A percentile compares a stretch with the other conserved stretches of the same genome.
Evolutionary conservation across 37 sponge, comb jelly and placozoan species (phyloP).

Genomic region (Eunapius fragilis): DNA sequence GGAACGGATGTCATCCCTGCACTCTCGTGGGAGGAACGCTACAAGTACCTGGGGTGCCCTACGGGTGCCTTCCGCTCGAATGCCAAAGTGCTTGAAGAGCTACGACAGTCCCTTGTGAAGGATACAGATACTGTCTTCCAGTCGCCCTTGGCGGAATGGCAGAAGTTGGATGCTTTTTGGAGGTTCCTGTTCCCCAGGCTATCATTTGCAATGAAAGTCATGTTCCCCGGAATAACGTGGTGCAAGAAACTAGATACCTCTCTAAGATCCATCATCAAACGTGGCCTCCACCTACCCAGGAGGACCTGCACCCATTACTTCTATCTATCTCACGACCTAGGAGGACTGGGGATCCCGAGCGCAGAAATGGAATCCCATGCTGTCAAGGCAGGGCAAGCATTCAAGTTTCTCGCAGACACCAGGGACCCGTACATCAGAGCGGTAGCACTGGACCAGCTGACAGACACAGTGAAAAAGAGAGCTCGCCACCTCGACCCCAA

Average conservation of each 20-base stretch:
- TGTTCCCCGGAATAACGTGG: conserved; percentile 4
- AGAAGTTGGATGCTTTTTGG: conserved; percentile 51
- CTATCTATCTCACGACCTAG: background rate
- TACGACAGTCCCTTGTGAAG: background rate
- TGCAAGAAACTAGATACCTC: background rate
- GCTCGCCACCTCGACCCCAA: background rate
- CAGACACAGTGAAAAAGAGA: background rate
- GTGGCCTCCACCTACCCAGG: background rate
- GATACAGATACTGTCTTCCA: background rate
- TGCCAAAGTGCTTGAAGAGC: background rate
- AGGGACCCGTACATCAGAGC: background rate
- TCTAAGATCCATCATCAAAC: conserved; percentile 7
- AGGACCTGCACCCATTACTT: conserved; percentile 13
- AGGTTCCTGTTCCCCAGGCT: conserved; percentile 22
- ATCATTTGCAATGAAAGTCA: background rate
- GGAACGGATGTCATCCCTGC: conserved; percentile 1
- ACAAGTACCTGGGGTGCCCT: no score
- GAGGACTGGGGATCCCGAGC: conserved; percentile 33
- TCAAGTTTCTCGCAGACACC: background rate
- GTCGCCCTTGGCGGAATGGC: conserved; percentile 41
- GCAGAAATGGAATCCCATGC: conserved; percentile 1
- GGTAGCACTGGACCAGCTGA: background rate
- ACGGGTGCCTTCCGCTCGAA: background rate
- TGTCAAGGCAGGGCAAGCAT: background rate
- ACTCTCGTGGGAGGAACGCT: conserved; percentile 13